phyloP scores from a whole-genome alignment of 1,140 invertebrate genomes.

The Pentalonia nigronervosa region DNA sequence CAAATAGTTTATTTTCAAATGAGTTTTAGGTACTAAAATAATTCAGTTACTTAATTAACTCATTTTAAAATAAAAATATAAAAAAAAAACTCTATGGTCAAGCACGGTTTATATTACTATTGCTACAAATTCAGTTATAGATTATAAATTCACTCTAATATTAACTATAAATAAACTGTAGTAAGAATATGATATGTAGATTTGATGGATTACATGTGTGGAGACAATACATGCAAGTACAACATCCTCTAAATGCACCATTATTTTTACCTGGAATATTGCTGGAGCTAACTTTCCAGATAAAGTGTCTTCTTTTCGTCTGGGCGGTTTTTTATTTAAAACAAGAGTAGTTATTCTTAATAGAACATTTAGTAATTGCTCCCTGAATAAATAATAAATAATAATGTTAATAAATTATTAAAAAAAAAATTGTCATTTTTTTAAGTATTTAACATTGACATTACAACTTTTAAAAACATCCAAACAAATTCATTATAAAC shows the following conservation, averaged over 20 bases:
- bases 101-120: neutral
- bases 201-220: neutral
- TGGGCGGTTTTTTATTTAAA: conserved; percentile 77
- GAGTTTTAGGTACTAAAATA: neutral
- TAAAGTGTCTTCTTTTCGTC: conserved; percentile 78
- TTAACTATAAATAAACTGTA: neutral
- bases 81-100: neutral
- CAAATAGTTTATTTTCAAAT: neutral
- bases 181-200: neutral
- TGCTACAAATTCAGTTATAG: neutral
- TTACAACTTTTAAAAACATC: neutral
- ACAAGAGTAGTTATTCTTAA: conserved; percentile 92
- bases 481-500: neutral
- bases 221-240: neutral
- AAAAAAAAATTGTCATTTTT: neutral
- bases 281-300: conserved; percentile 87
- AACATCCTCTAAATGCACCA: neutral
- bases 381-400: conserved; percentile 69
- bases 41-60: neutral
- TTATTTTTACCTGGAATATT: conserved; percentile 74
- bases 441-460: neutral
- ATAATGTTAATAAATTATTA: neutral
- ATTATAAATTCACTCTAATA: neutral
- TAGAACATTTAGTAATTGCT: conserved; percentile 85
- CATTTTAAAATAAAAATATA: neutral